Conservation (phyloP, 2,113 vertebrate species). For the Pogonocichla stellata region DNA sequence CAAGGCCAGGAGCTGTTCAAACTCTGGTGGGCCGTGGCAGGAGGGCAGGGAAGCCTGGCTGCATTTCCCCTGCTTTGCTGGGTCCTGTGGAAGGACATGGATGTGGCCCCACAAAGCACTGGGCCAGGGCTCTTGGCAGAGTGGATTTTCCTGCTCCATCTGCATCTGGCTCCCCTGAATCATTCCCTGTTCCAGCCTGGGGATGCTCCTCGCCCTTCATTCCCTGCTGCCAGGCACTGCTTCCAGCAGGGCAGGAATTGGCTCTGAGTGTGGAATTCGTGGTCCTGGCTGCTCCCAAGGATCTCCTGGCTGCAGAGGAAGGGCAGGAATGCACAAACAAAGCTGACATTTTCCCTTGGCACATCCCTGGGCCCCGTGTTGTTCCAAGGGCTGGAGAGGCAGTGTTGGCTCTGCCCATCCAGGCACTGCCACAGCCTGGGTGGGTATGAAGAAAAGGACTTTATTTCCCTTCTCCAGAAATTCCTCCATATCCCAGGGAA, state of each 20-base stretch:
- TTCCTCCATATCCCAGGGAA: background rate
- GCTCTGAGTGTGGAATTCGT: background rate
- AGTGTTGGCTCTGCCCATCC: background rate
- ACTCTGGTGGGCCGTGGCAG: rapidly evolving
- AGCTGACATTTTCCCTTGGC: background rate
- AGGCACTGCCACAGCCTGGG: background rate
- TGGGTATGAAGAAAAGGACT: background rate
- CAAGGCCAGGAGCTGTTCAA: background rate
- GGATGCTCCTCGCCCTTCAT: background rate
- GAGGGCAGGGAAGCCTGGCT: background rate
- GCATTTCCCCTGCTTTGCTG: background rate
- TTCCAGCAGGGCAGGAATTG: background rate
- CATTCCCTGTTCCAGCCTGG: background rate
- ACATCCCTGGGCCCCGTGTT: background rate
- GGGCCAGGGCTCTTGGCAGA: background rate
- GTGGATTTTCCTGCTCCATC: background rate
- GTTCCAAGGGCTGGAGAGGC: background rate
- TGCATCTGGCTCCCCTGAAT: background rate
- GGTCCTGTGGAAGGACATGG: background rate
- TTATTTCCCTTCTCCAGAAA: background rate
- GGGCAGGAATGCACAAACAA: background rate
- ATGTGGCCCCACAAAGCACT: background rate
- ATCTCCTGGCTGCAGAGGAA: background rate
- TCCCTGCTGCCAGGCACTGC: background rate
- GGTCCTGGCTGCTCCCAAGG: background rate